Conservation (phyloP, 2,113 vertebrate genomes). For the Cyanoderma ruficeps region DNA sequence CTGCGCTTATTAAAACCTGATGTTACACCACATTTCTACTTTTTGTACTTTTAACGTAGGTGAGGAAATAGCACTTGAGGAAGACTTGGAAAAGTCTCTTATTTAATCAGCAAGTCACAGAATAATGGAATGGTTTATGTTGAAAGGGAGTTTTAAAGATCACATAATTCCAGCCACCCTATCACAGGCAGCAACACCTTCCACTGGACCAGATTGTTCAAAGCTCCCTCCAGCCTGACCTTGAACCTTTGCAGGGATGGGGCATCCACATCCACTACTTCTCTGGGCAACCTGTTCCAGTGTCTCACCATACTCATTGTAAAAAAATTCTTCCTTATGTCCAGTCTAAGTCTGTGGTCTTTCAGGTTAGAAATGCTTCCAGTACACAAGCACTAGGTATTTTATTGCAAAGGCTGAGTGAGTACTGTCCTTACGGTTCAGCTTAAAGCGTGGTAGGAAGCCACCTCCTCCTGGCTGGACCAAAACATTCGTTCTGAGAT, state of each 20-base stretch:
- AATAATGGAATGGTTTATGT: background rate
- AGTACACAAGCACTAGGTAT: no score
- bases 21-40: background rate
- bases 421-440: background rate
- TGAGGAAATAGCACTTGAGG: background rate
- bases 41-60: background rate
- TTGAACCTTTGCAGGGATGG: background rate
- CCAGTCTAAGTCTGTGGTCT: fast-evolving
- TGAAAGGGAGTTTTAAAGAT: background rate
- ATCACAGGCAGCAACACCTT: background rate
- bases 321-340: background rate
- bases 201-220: background rate
- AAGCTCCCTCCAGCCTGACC: background rate
- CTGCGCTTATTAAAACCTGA: background rate
- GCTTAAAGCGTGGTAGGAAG: background rate
- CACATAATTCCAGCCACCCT: fast-evolving
- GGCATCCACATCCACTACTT: background rate
- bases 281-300: background rate
- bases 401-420: background rate
- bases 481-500: background rate
- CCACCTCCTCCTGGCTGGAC: background rate
- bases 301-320: background rate
- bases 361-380: background rate
- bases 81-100: background rate
- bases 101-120: background rate